These are phyloP conservation scores for Helostoma temminkii DNA, from an alignment of 2,797 vertebrate species.

Conservation along the genomic window DNA sequence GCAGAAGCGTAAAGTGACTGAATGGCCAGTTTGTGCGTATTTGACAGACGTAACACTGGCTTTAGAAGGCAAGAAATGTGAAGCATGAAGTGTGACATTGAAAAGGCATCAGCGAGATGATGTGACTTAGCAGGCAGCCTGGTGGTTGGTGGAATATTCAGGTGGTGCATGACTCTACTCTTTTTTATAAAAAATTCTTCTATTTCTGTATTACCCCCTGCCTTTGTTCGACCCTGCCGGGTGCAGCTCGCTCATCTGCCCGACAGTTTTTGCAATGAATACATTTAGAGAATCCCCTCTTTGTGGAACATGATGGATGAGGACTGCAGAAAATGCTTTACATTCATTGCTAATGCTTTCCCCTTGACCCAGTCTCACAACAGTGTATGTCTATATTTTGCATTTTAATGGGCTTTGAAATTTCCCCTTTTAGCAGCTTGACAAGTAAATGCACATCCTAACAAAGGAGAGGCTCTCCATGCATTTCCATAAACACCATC, in stretches of 20 bases:
- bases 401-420: constrained; percentile 63
- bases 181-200: constrained; percentile 30
- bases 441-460: constrained; percentile 49
- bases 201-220: constrained; percentile 55
- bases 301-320: constrained; percentile 70
- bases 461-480: constrained; percentile 37
- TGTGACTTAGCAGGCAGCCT: constrained; percentile 54
- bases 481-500: constrained; percentile 61
- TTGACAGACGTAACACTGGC: constrained; percentile 20
- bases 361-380: constrained; percentile 58
- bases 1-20: neutral
- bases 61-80: constrained; percentile 36
- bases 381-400: constrained; percentile 55
- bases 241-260: constrained; percentile 43
- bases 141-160: constrained; percentile 30
- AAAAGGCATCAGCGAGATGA: constrained; percentile 66
- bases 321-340: constrained; percentile 49
- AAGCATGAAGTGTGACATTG: constrained; percentile 73
- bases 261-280: constrained; percentile 57
- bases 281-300: constrained; percentile 57
- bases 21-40: constrained; percentile 13
- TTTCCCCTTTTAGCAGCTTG: constrained; percentile 43
- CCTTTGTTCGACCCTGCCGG: constrained; percentile 45
- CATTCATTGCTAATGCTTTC: constrained; percentile 58
- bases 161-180: constrained; percentile 38